Evolutionary conservation across 37 sponge, comb jelly and placozoan genomes (phyloP).

Genomic region (Halichondria panicea): DNA sequence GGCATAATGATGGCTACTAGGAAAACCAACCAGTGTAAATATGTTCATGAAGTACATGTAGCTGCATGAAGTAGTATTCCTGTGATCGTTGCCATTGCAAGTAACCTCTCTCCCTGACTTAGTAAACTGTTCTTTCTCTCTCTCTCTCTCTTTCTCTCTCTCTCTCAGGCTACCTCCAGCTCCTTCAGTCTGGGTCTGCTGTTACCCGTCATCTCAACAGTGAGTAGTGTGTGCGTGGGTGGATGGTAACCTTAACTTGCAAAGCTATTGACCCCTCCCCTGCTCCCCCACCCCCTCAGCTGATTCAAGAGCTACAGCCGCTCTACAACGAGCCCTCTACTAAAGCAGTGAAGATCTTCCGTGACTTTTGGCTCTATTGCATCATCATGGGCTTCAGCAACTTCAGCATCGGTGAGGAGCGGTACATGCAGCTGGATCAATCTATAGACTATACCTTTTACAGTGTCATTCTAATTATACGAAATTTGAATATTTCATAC

Average conservation of each 20-base stretch:
- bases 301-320: conserved; percentile 34
- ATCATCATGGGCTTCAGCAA: conserved; percentile 90
- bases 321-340: conserved; percentile 22
- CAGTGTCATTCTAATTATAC: neutral
- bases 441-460: neutral
- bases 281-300: conserved; percentile 17
- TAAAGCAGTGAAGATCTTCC: conserved; percentile 68
- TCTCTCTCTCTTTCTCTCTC: conserved; percentile 2
- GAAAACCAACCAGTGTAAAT: no score
- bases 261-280: neutral
- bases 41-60: no score
- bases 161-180: conserved; percentile 71
- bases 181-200: conserved; percentile 77
- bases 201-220: conserved; percentile 68
- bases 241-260: neutral
- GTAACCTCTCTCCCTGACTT: neutral
- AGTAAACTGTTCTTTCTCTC: neutral
- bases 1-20: no score
- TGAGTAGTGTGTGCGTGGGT: conserved; percentile 30
- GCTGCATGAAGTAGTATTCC: no score
- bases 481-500: no score
- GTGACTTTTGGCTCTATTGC: conserved; percentile 97
- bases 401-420: conserved; percentile 30
- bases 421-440: neutral
- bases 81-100: no score